Conservation (phyloP, 2,888 invertebrate species). For the Lasioglossum figueresi region DNA sequence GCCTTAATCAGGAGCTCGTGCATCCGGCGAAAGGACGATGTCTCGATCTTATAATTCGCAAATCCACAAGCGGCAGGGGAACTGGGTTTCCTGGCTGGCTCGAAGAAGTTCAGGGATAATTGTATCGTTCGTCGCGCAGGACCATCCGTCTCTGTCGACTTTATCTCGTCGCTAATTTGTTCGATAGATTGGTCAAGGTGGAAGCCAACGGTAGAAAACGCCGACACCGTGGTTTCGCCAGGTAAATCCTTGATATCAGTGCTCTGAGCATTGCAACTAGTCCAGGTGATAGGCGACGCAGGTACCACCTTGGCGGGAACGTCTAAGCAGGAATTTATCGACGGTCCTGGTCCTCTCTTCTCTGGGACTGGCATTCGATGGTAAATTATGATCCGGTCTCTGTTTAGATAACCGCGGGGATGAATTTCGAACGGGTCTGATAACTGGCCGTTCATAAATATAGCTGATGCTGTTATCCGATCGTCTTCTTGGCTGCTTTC, state of each 20-base stretch:
- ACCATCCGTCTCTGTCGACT: slow-evolving; percentile 82
- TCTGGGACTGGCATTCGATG: slow-evolving; percentile 44
- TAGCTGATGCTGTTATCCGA: slow-evolving; percentile 26
- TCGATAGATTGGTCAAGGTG: slow-evolving; percentile 70
- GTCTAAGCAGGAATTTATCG: slow-evolving; percentile 58
- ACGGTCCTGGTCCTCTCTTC: slow-evolving; percentile 12
- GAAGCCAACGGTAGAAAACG: slow-evolving; percentile 12
- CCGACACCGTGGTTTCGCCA: slow-evolving; percentile 20
- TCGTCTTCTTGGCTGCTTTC: neutral
- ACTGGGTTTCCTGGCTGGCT: slow-evolving; percentile 6
- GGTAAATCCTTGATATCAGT: slow-evolving; percentile 49
- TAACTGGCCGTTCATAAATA: slow-evolving; percentile 51
- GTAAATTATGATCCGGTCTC: slow-evolving; percentile 53
- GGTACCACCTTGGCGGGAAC: slow-evolving; percentile 27
- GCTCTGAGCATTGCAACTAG: slow-evolving; percentile 51
- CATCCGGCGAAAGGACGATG: slow-evolving; percentile 3
- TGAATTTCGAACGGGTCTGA: slow-evolving; percentile 42
- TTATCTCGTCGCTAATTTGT: slow-evolving; percentile 82
- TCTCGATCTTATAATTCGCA: slow-evolving; percentile 4
- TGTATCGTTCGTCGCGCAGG: slow-evolving; percentile 74
- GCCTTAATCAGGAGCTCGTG: neutral
- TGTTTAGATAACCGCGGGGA: slow-evolving; percentile 52
- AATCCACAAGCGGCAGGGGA: neutral
- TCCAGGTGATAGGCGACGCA: slow-evolving; percentile 49
- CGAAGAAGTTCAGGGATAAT: slow-evolving; percentile 71